These are phyloP conservation scores for Coelopa frigida DNA, from an alignment of 1,140 invertebrate species.

Conservation along the genomic window DNA sequence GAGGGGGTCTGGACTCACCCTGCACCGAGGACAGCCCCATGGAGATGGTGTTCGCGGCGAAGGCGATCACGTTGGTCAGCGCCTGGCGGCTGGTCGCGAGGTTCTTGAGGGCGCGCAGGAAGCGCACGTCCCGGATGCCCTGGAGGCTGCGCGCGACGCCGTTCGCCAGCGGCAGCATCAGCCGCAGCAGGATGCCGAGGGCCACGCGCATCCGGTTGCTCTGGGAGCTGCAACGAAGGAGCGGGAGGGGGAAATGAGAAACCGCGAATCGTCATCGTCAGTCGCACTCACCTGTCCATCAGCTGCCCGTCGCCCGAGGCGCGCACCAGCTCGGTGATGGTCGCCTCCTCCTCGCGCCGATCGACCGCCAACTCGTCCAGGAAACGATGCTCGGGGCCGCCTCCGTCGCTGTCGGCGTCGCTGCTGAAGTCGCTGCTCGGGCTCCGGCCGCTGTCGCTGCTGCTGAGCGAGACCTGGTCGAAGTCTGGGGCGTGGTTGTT, in stretches of 20 bases:
- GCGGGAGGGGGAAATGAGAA: background rate
- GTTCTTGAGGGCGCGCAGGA: conserved; percentile 29
- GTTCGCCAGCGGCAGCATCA: conserved; percentile 36
- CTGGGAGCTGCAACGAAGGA: conserved; percentile 16
- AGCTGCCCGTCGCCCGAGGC: conserved; percentile 19
- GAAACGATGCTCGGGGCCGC: background rate
- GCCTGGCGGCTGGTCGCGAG: conserved; percentile 40
- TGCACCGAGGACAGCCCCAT: conserved; percentile 47
- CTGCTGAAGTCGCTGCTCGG: background rate
- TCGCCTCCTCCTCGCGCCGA: conserved; percentile 34
- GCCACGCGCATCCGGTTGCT: conserved; percentile 36
- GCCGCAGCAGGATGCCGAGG: conserved; percentile 35
- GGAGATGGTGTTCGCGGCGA: conserved; percentile 48
- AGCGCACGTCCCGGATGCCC: conserved; percentile 34
- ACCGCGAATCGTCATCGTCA: background rate
- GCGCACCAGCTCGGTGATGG: conserved; percentile 32
- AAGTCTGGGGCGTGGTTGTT: background rate
- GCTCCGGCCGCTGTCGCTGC: background rate
- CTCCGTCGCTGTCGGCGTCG: background rate
- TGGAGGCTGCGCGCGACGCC: conserved; percentile 35
- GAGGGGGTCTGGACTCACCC: background rate
- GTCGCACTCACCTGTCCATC: conserved; percentile 26
- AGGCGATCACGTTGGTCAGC: conserved; percentile 46
- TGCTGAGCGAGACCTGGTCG: background rate
- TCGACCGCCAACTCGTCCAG: conserved; percentile 28